Conservation (phyloP, 2,797 vertebrate species). For the Etheostoma perlongum region DNA sequence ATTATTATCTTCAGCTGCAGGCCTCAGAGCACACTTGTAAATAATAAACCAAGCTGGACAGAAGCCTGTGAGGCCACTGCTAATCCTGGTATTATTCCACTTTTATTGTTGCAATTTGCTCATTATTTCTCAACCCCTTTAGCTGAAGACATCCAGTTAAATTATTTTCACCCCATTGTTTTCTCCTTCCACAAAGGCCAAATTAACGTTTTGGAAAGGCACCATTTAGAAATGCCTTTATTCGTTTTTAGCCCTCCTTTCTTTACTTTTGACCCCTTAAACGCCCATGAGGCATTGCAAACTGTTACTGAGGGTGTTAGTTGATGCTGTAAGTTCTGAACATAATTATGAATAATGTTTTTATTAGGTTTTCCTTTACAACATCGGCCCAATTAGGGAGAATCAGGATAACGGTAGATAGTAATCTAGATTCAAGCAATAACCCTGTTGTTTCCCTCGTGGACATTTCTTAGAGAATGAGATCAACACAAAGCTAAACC, state of each 20-base stretch:
- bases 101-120: constrained; percentile 88
- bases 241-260: constrained; percentile 54
- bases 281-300: constrained; percentile 32
- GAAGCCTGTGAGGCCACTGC: constrained; percentile 81
- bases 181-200: constrained; percentile 72
- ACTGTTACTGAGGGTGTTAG: constrained; percentile 60
- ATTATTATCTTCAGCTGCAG: constrained; percentile 87
- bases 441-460: constrained; percentile 23
- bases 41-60: constrained; percentile 87
- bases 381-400: constrained; percentile 38
- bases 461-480: constrained; percentile 41
- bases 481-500: constrained; percentile 31
- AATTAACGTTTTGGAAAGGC: constrained; percentile 73
- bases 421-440: constrained; percentile 32
- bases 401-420: constrained; percentile 32
- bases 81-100: constrained; percentile 87
- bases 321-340: constrained; percentile 33
- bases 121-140: constrained; percentile 84
- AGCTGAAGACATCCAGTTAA: constrained; percentile 77
- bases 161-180: constrained; percentile 80
- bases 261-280: constrained; percentile 60
- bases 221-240: constrained; percentile 71
- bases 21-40: constrained; percentile 84
- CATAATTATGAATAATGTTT: constrained; percentile 62
- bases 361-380: constrained; percentile 59